phyloP scores from a whole-genome alignment of 1,140 invertebrate genomes.

The Polypedilum pembai region DNA sequence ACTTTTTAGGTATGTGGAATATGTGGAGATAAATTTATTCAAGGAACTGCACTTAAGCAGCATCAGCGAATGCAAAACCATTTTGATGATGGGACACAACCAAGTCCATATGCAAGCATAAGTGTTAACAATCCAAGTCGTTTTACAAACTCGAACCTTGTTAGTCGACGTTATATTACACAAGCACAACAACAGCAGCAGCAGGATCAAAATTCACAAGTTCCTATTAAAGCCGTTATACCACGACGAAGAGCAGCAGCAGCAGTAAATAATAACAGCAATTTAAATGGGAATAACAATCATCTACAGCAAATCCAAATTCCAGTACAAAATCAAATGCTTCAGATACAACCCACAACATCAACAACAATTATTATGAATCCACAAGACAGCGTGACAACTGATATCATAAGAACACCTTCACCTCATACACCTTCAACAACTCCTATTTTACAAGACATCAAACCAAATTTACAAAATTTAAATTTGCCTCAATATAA shows the following conservation, averaged over 20 bases:
- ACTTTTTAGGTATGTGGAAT: slow-evolving; percentile 34
- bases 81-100: slow-evolving; percentile 32
- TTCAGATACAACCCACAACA: neutral
- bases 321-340: slow-evolving; percentile 24
- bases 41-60: slow-evolving; percentile 41
- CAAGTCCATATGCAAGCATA: slow-evolving; percentile 28
- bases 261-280: too few relatives aligned
- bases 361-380: neutral
- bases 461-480: slow-evolving; percentile 16
- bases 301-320: neutral
- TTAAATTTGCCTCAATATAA: slow-evolving; percentile 22
- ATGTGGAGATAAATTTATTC: slow-evolving; percentile 41
- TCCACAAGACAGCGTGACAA: neutral
- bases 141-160: slow-evolving; percentile 4
- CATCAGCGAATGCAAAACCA: slow-evolving; percentile 38
- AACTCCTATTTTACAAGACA: neutral
- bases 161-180: slow-evolving; percentile 22
- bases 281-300: neutral
- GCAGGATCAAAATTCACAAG: neutral
- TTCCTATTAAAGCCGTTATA: neutral
- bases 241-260: neutral
- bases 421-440: neutral
- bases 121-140: slow-evolving; percentile 30
- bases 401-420: neutral
- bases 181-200: neutral